Evolutionary conservation across 1,140 invertebrate species (phyloP).

Genomic region (Yoshiicerus persimilis): DNA sequence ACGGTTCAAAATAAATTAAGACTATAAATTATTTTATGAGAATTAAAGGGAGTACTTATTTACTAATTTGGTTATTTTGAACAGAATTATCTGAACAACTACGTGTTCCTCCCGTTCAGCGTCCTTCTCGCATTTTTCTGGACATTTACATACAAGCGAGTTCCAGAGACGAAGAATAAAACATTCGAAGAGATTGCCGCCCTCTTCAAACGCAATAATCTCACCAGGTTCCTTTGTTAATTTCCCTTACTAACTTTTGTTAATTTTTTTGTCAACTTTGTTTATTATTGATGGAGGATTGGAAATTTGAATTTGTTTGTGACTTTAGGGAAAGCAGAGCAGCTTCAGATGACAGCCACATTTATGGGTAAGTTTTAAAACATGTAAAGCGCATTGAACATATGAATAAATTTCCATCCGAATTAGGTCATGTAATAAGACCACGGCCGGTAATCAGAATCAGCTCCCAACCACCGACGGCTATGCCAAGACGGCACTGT

Average conservation of each 20-base stretch:
- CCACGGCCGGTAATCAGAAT: neutral
- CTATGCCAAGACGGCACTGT: constrained; percentile 17
- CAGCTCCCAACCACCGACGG: neutral
- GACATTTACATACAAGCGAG: constrained; percentile 96
- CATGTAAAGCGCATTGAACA: neutral
- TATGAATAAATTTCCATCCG: neutral
- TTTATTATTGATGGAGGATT: neutral
- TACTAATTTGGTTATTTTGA: constrained; percentile 51
- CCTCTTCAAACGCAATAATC: constrained; percentile 66
- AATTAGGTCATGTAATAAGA: constrained; percentile 6
- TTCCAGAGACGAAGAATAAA: constrained; percentile 98
- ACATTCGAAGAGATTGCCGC: constrained; percentile 96
- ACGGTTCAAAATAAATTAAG: no score
- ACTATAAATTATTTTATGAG: no score
- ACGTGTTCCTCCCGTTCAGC: constrained; percentile 97
- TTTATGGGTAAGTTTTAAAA: constrained; percentile 42
- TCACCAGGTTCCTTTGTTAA: neutral
- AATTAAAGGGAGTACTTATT: no score
- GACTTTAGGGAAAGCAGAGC: constrained; percentile 25
- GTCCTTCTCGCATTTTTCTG: constrained; percentile 92
- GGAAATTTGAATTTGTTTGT: neutral
- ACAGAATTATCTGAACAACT: constrained; percentile 85
- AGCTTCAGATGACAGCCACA: constrained; percentile 45
- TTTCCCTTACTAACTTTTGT: neutral
- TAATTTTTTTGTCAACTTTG: neutral